Conservation (phyloP, 2,888 invertebrate species). For the Drosophila buzzatii region DNA sequence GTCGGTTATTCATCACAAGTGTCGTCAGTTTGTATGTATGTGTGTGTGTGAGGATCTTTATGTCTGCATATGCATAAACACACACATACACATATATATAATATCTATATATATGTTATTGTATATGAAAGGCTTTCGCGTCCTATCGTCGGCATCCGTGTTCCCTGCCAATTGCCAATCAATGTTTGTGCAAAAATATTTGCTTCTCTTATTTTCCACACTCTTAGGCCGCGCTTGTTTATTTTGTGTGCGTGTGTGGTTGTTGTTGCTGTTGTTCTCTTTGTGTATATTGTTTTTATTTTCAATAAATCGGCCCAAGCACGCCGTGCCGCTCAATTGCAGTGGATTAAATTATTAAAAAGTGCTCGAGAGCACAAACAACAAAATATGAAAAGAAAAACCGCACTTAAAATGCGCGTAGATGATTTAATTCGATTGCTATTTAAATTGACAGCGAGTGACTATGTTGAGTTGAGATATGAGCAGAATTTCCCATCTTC, state of each 20-base stretch:
- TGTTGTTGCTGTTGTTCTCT: constrained; percentile 7
- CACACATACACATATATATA: not conserved
- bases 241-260: constrained; percentile 11
- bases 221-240: constrained; percentile 67
- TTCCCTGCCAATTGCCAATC: constrained; percentile 70
- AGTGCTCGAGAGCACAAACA: constrained; percentile 44
- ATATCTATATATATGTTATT: constrained; percentile 17
- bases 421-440: constrained; percentile 73
- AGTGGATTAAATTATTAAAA: constrained; percentile 81
- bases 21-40: constrained; percentile 9
- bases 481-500: rapidly evolving
- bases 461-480: not conserved
- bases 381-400: constrained; percentile 24
- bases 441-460: constrained; percentile 64
- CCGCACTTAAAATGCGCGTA: constrained; percentile 57
- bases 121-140: constrained; percentile 24
- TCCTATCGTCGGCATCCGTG: constrained; percentile 19
- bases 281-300: constrained; percentile 62
- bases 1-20: constrained; percentile 66
- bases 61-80: constrained; percentile 6
- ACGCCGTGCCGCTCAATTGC: constrained; percentile 70
- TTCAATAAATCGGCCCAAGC: constrained; percentile 74
- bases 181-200: constrained; percentile 80
- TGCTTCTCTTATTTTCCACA: constrained; percentile 72
- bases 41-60: constrained; percentile 16